These are phyloP conservation scores for Operophtera brumata DNA, from an alignment of 2,888 invertebrate species.

Conservation along the genomic window DNA sequence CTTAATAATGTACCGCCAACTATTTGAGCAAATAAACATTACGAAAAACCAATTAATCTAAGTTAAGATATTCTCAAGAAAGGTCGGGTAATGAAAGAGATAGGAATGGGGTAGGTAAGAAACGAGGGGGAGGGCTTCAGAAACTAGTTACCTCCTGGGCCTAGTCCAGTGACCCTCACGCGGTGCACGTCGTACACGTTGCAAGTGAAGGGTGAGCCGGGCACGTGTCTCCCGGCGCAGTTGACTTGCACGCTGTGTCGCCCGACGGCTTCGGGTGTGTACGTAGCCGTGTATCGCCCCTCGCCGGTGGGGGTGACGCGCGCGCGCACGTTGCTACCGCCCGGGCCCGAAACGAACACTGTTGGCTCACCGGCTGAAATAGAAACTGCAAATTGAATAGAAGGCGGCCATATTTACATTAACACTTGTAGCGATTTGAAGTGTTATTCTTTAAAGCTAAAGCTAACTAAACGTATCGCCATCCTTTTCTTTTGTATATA, in stretches of 20 bases:
- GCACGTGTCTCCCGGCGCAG: slow-evolving; percentile 91
- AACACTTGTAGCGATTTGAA: no score
- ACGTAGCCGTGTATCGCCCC: slow-evolving; percentile 88
- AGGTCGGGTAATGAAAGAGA: no score
- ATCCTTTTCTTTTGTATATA: no score
- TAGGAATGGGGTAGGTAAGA: no score
- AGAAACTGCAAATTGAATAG: not conserved
- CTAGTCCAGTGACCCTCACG: slow-evolving; percentile 85
- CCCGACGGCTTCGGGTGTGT: slow-evolving; percentile 92
- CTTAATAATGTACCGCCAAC: no score
- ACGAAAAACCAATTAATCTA: no score
- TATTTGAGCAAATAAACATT: no score
- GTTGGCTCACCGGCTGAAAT: slow-evolving; percentile 82
- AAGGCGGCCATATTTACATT: no score
- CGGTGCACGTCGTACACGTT: slow-evolving; percentile 96
- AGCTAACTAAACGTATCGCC: no score
- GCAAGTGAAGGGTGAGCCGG: slow-evolving; percentile 95
- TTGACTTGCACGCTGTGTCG: slow-evolving; percentile 91
- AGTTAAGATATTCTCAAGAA: no score
- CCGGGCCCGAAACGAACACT: slow-evolving; percentile 89
- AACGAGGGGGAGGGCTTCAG: no score
- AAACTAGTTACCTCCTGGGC: slow-evolving; percentile 62
- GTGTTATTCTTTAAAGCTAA: no score
- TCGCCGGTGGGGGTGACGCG: slow-evolving; percentile 83
- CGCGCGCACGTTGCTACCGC: slow-evolving; percentile 89